A percentile compares a stretch with the other conserved stretches of the same genome.
Conservation (phyloP, 2,113 vertebrate species). For the Shinisaurus crocodilurus region DNA sequence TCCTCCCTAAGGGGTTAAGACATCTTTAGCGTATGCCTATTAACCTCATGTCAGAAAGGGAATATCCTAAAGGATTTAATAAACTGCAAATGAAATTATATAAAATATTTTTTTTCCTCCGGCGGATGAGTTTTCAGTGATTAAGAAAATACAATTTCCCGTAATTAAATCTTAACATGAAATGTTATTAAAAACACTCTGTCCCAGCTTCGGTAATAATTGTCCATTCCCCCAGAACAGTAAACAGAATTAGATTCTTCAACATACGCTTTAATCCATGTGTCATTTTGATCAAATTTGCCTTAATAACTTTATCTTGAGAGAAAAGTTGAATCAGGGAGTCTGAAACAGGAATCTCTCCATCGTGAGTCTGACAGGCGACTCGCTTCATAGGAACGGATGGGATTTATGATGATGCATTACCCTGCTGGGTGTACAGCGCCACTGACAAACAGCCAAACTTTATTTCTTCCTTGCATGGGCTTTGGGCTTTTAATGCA, state of each 20-base stretch:
- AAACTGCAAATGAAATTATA: constrained; percentile 83
- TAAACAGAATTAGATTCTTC: constrained; percentile 84
- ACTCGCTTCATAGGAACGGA: constrained; percentile 1
- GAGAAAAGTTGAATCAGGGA: constrained; percentile 63
- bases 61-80: constrained; percentile 85
- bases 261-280: constrained; percentile 78
- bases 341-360: constrained; percentile 40
- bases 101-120: constrained; percentile 75
- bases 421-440: background rate
- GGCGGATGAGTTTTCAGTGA: constrained; percentile 84
- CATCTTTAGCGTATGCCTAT: constrained; percentile 76
- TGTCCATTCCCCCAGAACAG: constrained; percentile 81
- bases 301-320: constrained; percentile 81
- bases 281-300: constrained; percentile 83
- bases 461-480: background rate
- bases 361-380: background rate
- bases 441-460: background rate
- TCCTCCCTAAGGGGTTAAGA: constrained; percentile 72
- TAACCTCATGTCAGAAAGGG: constrained; percentile 77
- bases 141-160: constrained; percentile 87
- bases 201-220: constrained; percentile 83
- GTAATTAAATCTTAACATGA: constrained; percentile 89
- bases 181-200: constrained; percentile 87
- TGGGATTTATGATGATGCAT: constrained; percentile 19
- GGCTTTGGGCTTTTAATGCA: background rate